These are phyloP conservation scores for Eutrigla gurnardus DNA, from an alignment of 2,797 vertebrate genomes.

Conservation along the genomic window DNA sequence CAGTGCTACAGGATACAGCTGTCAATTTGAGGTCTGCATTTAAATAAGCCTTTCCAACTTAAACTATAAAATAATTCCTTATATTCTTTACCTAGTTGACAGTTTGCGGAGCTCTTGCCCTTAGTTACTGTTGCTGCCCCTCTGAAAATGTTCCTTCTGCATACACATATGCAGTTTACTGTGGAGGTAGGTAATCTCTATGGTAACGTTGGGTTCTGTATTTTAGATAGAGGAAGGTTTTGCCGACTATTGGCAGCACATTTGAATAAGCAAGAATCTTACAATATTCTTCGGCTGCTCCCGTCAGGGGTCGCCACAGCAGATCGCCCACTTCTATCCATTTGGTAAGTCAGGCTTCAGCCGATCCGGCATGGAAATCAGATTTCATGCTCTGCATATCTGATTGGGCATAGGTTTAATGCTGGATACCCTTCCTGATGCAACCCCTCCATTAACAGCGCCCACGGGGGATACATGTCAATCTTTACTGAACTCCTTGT, in stretches of 20 bases:
- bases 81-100: neutral
- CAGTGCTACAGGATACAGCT: neutral
- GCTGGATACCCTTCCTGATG: too few relatives aligned
- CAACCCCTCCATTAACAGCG: too few relatives aligned
- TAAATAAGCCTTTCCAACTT: neutral
- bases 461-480: too few relatives aligned
- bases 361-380: neutral
- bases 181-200: neutral
- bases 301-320: neutral
- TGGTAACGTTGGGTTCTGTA: neutral
- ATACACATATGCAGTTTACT: neutral
- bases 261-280: neutral
- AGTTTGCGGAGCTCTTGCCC: neutral
- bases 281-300: neutral
- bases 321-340: neutral
- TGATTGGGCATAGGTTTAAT: too few relatives aligned
- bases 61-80: neutral
- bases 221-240: neutral
- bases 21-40: neutral
- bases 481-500: neutral
- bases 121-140: neutral
- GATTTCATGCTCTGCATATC: neutral
- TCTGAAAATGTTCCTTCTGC: neutral
- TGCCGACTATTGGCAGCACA: neutral
- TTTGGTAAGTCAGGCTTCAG: neutral